Evolutionary conservation across 2,888 invertebrate genomes (phyloP).

Genomic region (Hypomecis atomaria): DNA sequence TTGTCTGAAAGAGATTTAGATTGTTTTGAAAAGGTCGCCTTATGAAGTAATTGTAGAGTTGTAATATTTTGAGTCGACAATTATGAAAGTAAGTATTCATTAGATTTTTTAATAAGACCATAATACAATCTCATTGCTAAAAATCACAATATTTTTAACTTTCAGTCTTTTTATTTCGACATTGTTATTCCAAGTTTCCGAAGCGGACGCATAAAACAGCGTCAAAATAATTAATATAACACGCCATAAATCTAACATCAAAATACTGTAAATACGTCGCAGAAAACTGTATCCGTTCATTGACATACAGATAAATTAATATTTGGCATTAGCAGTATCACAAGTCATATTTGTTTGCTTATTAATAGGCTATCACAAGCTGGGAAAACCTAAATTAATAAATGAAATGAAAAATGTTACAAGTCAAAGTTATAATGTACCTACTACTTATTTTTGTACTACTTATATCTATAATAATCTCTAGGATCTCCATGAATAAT

Average conservation of each 20-base stretch:
- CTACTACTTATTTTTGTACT: too few relatives aligned
- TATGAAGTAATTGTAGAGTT: too few relatives aligned
- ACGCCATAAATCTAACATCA: slow-evolving; percentile 24
- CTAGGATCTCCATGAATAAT: too few relatives aligned
- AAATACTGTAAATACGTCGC: slow-evolving; percentile 24
- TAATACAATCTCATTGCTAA: background rate
- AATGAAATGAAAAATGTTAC: too few relatives aligned
- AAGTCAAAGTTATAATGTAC: too few relatives aligned
- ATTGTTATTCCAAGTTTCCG: background rate
- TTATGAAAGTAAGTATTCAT: background rate
- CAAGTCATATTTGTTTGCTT: slow-evolving; percentile 3
- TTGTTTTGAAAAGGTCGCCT: too few relatives aligned
- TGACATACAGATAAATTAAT: slow-evolving; percentile 19
- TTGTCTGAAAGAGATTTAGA: too few relatives aligned
- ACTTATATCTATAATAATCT: too few relatives aligned
- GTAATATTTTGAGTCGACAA: too few relatives aligned
- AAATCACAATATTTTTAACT: slow-evolving; percentile 2
- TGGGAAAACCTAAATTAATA: too few relatives aligned
- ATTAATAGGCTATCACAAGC: background rate
- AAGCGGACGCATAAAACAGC: slow-evolving; percentile 15
- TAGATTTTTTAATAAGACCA: background rate
- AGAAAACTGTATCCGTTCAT: slow-evolving; percentile 4
- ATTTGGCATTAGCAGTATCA: slow-evolving; percentile 3
- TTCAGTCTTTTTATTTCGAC: slow-evolving; percentile 1
- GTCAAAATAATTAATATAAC: slow-evolving; percentile 20